Conservation (phyloP, 2,888 invertebrate species). For the Piscicola geometra region DNA sequence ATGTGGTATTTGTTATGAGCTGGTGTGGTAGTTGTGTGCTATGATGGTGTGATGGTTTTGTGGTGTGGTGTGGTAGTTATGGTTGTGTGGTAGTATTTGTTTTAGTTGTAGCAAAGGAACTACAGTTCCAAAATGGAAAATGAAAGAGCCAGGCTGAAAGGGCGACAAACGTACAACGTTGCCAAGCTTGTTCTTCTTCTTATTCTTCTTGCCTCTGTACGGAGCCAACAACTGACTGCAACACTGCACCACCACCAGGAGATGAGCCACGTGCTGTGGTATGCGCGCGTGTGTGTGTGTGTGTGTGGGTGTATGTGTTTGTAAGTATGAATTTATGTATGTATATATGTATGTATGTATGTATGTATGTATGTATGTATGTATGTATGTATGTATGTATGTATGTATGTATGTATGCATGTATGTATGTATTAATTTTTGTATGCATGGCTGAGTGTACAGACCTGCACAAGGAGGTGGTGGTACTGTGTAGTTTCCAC, state of each 20-base stretch:
- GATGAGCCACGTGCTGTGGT: conserved; percentile 14
- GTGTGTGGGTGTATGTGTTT: too few species aligned
- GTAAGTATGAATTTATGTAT: too few species aligned
- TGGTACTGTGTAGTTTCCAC: background rate
- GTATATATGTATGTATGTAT: too few species aligned
- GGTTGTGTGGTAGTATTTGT: too few species aligned
- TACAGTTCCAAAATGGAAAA: too few species aligned
- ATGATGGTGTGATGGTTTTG: background rate
- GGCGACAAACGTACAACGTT: too few species aligned
- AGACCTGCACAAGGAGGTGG: background rate
- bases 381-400: too few species aligned
- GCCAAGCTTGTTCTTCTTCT: conserved; percentile 26
- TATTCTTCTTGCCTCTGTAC: background rate
- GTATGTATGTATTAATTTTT: too few species aligned
- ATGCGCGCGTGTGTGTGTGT: too few species aligned
- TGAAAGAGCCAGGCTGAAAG: too few species aligned
- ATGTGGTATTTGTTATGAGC: background rate
- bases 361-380: too few species aligned
- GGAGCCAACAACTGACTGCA: conserved; percentile 27
- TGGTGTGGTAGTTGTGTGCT: background rate
- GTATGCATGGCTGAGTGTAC: background rate
- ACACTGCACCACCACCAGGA: conserved; percentile 16
- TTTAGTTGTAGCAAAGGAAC: background rate
- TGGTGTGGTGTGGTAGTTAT: background rate
- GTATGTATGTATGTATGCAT: too few species aligned